Evolutionary conservation across 2,888 invertebrate genomes (phyloP).

Genomic region (Callosobruchus maculatus): DNA sequence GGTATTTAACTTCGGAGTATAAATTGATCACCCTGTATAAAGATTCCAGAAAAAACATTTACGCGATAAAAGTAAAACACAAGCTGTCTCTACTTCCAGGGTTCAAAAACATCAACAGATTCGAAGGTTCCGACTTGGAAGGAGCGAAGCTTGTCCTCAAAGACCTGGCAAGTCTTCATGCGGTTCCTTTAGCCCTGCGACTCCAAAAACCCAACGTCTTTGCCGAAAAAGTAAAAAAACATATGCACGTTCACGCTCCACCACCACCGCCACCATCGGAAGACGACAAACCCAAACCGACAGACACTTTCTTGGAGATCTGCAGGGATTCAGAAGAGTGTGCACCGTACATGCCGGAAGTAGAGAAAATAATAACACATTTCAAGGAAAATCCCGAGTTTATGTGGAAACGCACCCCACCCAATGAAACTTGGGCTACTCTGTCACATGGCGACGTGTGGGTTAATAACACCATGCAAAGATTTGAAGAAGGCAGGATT

Average conservation of each 20-base stretch:
- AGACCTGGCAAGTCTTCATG: constrained; percentile 1
- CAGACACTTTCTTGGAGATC: constrained; percentile 6
- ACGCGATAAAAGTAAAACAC: neutral
- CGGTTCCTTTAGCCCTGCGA: neutral
- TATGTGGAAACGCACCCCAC: neutral
- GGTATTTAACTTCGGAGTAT: too few species aligned
- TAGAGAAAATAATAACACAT: constrained; percentile 5
- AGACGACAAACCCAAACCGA: neutral
- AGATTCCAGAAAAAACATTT: too few species aligned
- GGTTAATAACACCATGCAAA: constrained; percentile 58
- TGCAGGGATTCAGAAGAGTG: constrained; percentile 13
- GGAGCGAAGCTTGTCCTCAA: neutral
- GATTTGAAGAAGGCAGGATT: constrained; percentile 23
- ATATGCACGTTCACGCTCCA: too few species aligned
- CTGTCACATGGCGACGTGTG: constrained; percentile 56
- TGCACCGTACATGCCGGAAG: constrained; percentile 5
- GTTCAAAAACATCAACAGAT: neutral
- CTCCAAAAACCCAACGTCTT: constrained; percentile 4
- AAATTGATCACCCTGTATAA: too few species aligned
- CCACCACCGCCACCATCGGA: neutral
- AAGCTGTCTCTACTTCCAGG: neutral
- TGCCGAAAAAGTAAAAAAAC: constrained; percentile 5
- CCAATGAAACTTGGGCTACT: constrained; percentile 50
- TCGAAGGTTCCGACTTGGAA: neutral
- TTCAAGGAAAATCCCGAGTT: constrained; percentile 9